Conservation (phyloP, 2,888 invertebrate genomes). For the Callinectes sapidus region DNA sequence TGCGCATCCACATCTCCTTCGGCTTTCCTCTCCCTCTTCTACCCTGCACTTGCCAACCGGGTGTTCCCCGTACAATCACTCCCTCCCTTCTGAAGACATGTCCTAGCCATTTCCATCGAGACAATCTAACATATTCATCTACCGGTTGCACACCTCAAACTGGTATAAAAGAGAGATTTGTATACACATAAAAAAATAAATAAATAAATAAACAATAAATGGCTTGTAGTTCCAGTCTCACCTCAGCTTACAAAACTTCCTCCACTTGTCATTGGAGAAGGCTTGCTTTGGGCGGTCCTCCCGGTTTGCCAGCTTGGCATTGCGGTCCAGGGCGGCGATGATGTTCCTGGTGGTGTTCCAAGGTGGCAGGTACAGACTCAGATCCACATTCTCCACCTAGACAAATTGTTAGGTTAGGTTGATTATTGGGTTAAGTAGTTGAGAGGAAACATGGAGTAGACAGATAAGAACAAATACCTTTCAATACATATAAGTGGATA, state of each 20-base stretch:
- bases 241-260: slow-evolving; percentile 85
- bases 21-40: too few species aligned
- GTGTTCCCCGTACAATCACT: too few species aligned
- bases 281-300: slow-evolving; percentile 79
- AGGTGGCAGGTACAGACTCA: slow-evolving; percentile 92
- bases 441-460: not conserved
- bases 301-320: slow-evolving; percentile 88
- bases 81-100: too few species aligned
- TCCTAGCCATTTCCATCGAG: too few species aligned
- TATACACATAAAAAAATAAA: not conserved
- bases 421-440: too few species aligned
- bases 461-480: not conserved
- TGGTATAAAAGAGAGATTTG: too few species aligned
- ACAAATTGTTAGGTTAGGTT: slow-evolving; percentile 18
- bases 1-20: too few species aligned
- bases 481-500: not conserved
- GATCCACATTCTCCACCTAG: slow-evolving; percentile 92
- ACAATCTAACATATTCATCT: too few species aligned
- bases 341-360: slow-evolving; percentile 91
- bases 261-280: slow-evolving; percentile 82
- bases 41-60: too few species aligned
- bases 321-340: slow-evolving; percentile 88
- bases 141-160: too few species aligned
- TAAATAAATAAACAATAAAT: slow-evolving; percentile 13
- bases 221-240: slow-evolving; percentile 74